Conservation (phyloP, 2,113 vertebrate genomes). For the Nannobrachium achirus region DNA sequence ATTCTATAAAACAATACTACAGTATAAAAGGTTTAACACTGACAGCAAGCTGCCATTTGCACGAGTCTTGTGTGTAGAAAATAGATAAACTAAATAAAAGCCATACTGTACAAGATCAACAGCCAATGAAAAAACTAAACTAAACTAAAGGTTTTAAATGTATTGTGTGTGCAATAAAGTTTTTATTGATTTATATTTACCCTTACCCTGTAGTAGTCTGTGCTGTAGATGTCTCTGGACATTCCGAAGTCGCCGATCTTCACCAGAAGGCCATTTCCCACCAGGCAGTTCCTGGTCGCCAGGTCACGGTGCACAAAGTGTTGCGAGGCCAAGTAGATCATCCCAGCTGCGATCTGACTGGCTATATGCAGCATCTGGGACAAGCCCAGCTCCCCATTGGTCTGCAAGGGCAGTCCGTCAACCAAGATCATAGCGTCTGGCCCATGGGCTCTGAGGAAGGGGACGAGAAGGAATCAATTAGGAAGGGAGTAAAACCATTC, state of each 20-base stretch:
- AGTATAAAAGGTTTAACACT: no score
- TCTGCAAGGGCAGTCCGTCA: conserved; percentile 93
- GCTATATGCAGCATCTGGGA: conserved; percentile 98
- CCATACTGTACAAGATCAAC: not conserved
- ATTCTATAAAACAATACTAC: no score
- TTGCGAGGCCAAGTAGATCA: conserved; percentile 96
- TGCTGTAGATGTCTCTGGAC: conserved; percentile 99
- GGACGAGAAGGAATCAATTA: conserved; percentile 5
- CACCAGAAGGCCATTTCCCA: conserved; percentile 93
- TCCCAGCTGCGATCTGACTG: conserved; percentile 94
- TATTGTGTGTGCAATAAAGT: no score
- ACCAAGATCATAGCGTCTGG: conserved; percentile 97
- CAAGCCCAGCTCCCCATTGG: conserved; percentile 91
- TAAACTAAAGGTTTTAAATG: no score
- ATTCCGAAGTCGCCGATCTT: conserved; percentile 99
- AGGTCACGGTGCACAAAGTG: conserved; percentile 98
- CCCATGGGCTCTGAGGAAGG: conserved; percentile 89
- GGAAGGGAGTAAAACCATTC: not conserved
- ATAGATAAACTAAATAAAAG: not conserved
- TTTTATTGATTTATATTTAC: no score
- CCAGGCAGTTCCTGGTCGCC: conserved; percentile 97
- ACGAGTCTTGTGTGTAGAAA: no score
- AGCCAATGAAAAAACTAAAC: no score
- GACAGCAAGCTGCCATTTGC: no score
- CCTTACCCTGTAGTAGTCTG: conserved; percentile 98